phyloP scores from a whole-genome alignment of 2,888 invertebrate genomes.

The Drosophila diplacantha region DNA sequence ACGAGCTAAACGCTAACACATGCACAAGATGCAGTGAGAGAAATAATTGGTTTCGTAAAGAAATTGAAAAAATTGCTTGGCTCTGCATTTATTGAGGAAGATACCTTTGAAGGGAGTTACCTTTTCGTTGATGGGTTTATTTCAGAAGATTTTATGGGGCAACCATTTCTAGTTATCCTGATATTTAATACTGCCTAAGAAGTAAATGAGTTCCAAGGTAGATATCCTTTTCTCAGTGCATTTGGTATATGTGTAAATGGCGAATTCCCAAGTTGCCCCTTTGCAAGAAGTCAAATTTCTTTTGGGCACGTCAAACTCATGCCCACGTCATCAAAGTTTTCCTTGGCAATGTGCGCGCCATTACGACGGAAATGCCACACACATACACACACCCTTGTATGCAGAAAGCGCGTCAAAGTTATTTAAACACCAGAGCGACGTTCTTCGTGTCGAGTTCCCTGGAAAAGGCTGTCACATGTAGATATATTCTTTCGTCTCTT shows the following conservation, averaged over 20 bases:
- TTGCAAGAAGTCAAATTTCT: conserved; percentile 58
- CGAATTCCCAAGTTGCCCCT: conserved; percentile 47
- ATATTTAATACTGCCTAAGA: not conserved
- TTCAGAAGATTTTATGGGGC: not conserved
- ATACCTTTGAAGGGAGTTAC: not conserved
- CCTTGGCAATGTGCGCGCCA: conserved; percentile 41
- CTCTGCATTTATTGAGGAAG: not conserved
- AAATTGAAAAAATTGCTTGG: not conserved
- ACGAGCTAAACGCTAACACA: conserved; percentile 43
- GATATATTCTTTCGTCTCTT: conserved; percentile 13
- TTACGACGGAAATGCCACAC: conserved; percentile 55
- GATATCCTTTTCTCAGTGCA: not conserved
- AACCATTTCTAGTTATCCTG: not conserved
- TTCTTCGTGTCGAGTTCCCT: conserved; percentile 31
- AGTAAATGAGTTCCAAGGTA: not conserved
- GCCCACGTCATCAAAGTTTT: conserved; percentile 54
- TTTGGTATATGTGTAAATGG: conserved; percentile 1
- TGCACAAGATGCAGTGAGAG: not conserved
- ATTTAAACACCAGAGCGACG: conserved; percentile 61
- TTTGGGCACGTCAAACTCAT: conserved; percentile 52
- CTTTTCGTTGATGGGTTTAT: too few relatives aligned
- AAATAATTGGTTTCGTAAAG: not conserved
- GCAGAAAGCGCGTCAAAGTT: conserved; percentile 64
- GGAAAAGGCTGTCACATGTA: conserved; percentile 33
- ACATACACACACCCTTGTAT: conserved; percentile 11